Base-by-base conservation (phyloP, 2,888 invertebrate genomes). In the Tenthredo mesomela region DNA sequence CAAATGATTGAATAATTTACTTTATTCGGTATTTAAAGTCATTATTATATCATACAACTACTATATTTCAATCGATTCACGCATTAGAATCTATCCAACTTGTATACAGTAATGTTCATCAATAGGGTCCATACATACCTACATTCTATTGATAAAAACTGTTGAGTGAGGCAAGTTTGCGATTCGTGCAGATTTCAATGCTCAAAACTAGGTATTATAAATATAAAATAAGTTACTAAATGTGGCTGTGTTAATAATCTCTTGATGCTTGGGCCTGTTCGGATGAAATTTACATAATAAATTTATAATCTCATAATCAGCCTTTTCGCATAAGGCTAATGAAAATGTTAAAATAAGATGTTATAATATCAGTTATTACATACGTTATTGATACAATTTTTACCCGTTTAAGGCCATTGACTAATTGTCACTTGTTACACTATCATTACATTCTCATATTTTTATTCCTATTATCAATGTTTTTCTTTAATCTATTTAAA, bases 371-470 rank as follows among this genome's bases (percentile, higher is more conserved):
- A 67, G 15, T 40, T 43, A 73, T 43, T 73, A 73, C n/a, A 12
- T 73, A 73, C n/a, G 21, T 73, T 37, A 40, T 40, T 77, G 43
- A 43, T 65, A 54, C 50, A 71, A 71, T 50, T 73, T 73, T 77
- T 61, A 73, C 77, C 75, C 77, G 65, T 47, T 84, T 84, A 77
- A 84, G 77, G 84, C 84, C 77, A 77, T 75, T 25, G 58, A 75
- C 84, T 77, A 84, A 84, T 84, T 84, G 73, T 77, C 61, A 77
- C 75, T 84, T 70, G 75, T 54, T 84, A 77, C 73, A 77, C 65
- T 75, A 75, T 84, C 18, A 15, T 18, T 43, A 73, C 21, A 43
- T 40, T 15, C 0, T 43, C 21, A n/a, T 40, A n/a, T n/a, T n/a
- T 43, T 73, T 18, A 73, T 40, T 21, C 12, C 43, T 73, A 43